A percentile compares a stretch with the other conserved stretches of the same genome.
phyloP scores from a whole-genome alignment of 2,113 vertebrate genomes.

The Nerophis lumbriciformis region DNA sequence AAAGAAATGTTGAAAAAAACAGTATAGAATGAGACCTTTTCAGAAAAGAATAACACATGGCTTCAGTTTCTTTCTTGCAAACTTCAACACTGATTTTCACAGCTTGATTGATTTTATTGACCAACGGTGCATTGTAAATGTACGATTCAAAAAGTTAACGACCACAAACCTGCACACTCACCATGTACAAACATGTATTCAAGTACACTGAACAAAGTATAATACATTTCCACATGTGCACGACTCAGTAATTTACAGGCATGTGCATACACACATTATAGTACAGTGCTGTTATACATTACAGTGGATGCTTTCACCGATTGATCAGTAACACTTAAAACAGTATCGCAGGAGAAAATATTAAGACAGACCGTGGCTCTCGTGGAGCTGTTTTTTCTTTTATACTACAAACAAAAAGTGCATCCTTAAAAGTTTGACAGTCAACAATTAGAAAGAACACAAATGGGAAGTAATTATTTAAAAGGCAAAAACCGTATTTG shows the following conservation, averaged over 20 bases:
- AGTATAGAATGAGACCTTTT: too few relatives aligned
- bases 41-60: neutral
- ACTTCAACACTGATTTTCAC: neutral
- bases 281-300: slow-evolving; percentile 57
- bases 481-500: slow-evolving; percentile 9
- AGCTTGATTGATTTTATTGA: slow-evolving; percentile 65
- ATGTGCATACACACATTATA: slow-evolving; percentile 44
- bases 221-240: slow-evolving; percentile 33
- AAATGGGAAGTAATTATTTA: slow-evolving; percentile 6
- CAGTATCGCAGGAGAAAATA: slow-evolving; percentile 51
- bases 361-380: slow-evolving; percentile 43
- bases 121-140: slow-evolving; percentile 71
- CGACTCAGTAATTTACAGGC: slow-evolving; percentile 27
- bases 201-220: slow-evolving; percentile 62
- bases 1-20: too few relatives aligned
- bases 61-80: neutral
- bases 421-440: slow-evolving; percentile 38
- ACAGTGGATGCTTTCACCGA: slow-evolving; percentile 47
- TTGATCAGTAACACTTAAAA: slow-evolving; percentile 45
- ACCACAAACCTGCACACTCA: slow-evolving; percentile 73
- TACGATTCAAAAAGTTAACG: slow-evolving; percentile 73
- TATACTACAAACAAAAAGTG: slow-evolving; percentile 32
- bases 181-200: slow-evolving; percentile 70
- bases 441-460: slow-evolving; percentile 28
- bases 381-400: slow-evolving; percentile 32